Evolutionary conservation across 2,888 invertebrate genomes (phyloP).

Genomic region (Nymphalis c-album): DNA sequence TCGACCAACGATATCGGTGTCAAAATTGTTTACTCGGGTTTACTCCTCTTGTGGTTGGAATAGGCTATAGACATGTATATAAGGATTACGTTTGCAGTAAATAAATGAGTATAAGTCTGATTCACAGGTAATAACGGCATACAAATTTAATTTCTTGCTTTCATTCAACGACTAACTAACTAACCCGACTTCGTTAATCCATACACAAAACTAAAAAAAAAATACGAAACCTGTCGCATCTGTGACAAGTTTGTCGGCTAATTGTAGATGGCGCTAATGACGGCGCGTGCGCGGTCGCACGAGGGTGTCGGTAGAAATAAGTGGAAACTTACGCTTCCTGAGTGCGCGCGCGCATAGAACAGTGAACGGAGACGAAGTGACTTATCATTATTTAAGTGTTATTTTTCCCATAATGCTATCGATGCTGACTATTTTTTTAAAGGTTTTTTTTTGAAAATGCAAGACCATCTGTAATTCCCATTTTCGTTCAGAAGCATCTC

Average conservation of each 20-base stretch:
- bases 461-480: no score
- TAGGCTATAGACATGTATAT: no score
- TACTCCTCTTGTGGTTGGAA: no score
- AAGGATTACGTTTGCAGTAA: no score
- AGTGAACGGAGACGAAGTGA: conserved; percentile 18
- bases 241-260: conserved; percentile 13
- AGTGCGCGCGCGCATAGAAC: conserved; percentile 36
- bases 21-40: no score
- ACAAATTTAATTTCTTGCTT: no score
- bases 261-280: conserved; percentile 36
- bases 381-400: neutral
- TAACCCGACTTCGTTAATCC: no score
- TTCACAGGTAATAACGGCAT: no score
- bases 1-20: no score
- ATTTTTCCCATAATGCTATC: neutral
- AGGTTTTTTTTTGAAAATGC: no score
- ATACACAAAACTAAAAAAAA: neutral
- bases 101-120: no score
- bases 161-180: neutral
- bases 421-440: neutral
- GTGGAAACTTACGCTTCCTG: conserved; percentile 47
- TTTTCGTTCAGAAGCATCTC: no score
- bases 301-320: conserved; percentile 39
- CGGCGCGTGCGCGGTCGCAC: conserved; percentile 31
- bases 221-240: conserved; percentile 1